Percentiles rank a stretch among this genome's conserved stretches.
Conservation (phyloP, 2,113 vertebrate genomes). For the Corythoichthys intestinalis region DNA sequence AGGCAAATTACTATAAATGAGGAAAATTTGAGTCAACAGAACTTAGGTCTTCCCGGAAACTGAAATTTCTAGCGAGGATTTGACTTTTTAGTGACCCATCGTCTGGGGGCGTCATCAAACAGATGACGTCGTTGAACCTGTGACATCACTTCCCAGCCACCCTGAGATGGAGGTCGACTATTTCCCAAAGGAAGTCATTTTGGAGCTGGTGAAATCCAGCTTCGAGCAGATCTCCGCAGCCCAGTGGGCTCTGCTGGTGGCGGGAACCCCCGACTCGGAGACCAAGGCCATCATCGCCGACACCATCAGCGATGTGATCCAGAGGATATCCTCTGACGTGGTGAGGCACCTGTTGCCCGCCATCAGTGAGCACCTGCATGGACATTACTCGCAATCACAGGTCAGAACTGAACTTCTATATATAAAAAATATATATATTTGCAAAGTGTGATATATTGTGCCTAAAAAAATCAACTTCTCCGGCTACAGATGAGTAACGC, state of each 20-base stretch:
- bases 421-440: no score
- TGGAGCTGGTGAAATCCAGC: constrained; percentile 4
- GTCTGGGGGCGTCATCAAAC: neutral
- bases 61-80: neutral
- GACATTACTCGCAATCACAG: neutral
- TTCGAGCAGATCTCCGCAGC: constrained; percentile 1
- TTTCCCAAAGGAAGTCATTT: neutral
- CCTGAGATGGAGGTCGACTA: neutral
- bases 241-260: constrained; percentile 7
- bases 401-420: neutral
- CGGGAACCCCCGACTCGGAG: constrained; percentile 6
- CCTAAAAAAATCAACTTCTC: neutral
- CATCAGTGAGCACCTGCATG: neutral
- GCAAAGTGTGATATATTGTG: no score
- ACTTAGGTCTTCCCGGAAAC: neutral
- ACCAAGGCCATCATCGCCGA: constrained; percentile 5
- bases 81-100: neutral
- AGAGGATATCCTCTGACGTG: constrained; percentile 4
- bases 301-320: constrained; percentile 6
- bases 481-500: neutral
- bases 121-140: neutral
- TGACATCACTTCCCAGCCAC: neutral
- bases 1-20: neutral
- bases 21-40: neutral
- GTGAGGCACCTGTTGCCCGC: constrained; percentile 4